Evolutionary conservation across 2,888 invertebrate species (phyloP).

Genomic region (Lithodes maja): DNA sequence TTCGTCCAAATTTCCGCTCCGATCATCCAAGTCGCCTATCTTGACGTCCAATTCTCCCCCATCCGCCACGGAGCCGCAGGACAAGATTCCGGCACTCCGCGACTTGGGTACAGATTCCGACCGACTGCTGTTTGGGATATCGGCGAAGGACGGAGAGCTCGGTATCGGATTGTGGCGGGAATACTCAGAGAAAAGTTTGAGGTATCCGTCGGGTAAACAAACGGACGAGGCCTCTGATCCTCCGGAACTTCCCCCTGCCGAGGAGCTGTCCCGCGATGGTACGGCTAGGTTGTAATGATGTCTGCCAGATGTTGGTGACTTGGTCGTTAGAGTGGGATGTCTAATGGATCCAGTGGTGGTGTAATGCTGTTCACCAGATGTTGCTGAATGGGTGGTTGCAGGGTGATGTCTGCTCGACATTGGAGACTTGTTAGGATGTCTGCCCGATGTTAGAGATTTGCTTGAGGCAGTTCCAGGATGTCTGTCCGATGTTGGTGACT

Average conservation of each 20-base stretch:
- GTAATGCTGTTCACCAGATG: no score
- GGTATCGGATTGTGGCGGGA: conserved; percentile 36
- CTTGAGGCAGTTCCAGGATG: no score
- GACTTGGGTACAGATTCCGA: conserved; percentile 50
- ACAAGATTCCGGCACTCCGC: conserved; percentile 37
- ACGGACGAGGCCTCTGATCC: conserved; percentile 49
- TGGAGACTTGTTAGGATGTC: no score
- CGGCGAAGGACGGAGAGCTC: conserved; percentile 49
- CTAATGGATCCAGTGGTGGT: no score
- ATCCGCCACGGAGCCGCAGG: no score
- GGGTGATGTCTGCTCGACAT: no score
- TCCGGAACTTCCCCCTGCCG: conserved; percentile 42
- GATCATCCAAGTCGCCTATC: neutral
- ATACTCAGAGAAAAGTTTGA: conserved; percentile 52
- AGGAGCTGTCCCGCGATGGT: conserved; percentile 25
- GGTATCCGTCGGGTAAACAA: conserved; percentile 49
- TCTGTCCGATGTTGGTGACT: no score
- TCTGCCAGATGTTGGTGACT: neutral
- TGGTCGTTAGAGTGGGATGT: no score
- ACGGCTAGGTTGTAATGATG: conserved; percentile 31
- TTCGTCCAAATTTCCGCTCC: no score
- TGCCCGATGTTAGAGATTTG: no score
- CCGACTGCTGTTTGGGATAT: conserved; percentile 26
- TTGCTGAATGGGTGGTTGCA: no score
- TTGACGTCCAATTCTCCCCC: neutral